Base-by-base conservation (phyloP, 2,113 vertebrate species). In the Silurus asotus region DNA sequence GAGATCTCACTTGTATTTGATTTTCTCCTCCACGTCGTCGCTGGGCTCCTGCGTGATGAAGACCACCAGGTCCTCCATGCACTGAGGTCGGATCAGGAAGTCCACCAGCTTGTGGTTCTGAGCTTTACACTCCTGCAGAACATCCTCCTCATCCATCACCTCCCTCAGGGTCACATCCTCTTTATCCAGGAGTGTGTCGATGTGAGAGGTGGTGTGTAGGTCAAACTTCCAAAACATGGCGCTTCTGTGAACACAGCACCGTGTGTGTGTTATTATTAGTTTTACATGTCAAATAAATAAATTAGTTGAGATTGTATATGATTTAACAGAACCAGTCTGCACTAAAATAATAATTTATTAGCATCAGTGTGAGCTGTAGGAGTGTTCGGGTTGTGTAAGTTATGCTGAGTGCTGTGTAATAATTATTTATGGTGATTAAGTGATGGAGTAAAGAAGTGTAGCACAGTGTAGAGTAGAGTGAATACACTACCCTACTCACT, bases 221-320 rank as follows among this genome's bases (percentile, higher is more conserved):
- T 99, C 98, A 94, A 99, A 99, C 95, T 99, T 99, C 98, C 98
- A 99, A 97, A 99, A 99, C 98, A 99, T 99, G 93, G 94, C 97
- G 96, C 92, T 92, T 95, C 96, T 98, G 77, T 82, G 23, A 25
- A 86, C 6, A 11, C 0, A 59, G 8, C 56, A 61, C 58, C 37
- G 37, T 37, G 37, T 37, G 37, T 37, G 37, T 37, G 37, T 37
- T 37, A 37, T 37, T 37, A 2, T 2, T 37, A 1, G 1, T 37
- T 37, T 37, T 37, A 37, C 37, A 37, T 37, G 37, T 37, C 37
- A 37, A 37, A 37, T 37, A 37, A 37, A 37, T 37, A 37, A 37
- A 37, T 37, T 37, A 37, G 37, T 37, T 37, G 37, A 37, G 37
- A 37, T 37, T 37, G 37, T 37, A 37, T 37, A 37, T 2, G 37